Conservation (phyloP, 2,888 invertebrate genomes). For the Crepidodera aurea region DNA sequence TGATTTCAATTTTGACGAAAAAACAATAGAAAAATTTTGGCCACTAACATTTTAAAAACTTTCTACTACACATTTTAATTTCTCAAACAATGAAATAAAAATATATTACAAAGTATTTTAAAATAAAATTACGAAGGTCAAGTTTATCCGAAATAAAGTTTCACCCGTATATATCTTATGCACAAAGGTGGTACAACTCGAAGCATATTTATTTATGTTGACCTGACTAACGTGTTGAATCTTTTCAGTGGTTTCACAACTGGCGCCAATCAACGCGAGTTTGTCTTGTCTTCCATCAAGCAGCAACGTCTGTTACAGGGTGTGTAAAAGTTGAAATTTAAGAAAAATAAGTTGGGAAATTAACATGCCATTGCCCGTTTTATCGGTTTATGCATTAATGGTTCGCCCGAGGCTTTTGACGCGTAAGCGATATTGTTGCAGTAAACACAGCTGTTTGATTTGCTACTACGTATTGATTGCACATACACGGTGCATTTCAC, state of each 20-base stretch:
- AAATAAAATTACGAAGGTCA: slow-evolving; percentile 13
- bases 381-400: slow-evolving; percentile 40
- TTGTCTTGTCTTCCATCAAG: slow-evolving; percentile 19
- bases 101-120: no score
- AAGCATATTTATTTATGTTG: slow-evolving; percentile 19
- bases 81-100: no score
- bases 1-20: no score
- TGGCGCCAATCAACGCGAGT: slow-evolving; percentile 28
- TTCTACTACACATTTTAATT: no score
- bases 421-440: slow-evolving; percentile 45
- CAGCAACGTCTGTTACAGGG: slow-evolving; percentile 7
- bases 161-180: slow-evolving; percentile 10
- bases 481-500: slow-evolving; percentile 50
- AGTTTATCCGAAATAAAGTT: slow-evolving; percentile 12
- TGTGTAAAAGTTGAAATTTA: slow-evolving; percentile 28
- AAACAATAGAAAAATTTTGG: no score
- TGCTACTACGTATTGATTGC: slow-evolving; percentile 54
- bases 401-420: slow-evolving; percentile 44
- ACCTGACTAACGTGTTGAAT: slow-evolving; percentile 21
- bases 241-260: slow-evolving; percentile 26
- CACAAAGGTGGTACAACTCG: slow-evolving; percentile 19
- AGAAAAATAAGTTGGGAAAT: slow-evolving; percentile 32
- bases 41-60: no score
- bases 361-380: slow-evolving; percentile 24
- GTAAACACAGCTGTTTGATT: slow-evolving; percentile 54